Base-by-base conservation (phyloP, 2,113 vertebrate genomes). In the Alouatta palliata region DNA sequence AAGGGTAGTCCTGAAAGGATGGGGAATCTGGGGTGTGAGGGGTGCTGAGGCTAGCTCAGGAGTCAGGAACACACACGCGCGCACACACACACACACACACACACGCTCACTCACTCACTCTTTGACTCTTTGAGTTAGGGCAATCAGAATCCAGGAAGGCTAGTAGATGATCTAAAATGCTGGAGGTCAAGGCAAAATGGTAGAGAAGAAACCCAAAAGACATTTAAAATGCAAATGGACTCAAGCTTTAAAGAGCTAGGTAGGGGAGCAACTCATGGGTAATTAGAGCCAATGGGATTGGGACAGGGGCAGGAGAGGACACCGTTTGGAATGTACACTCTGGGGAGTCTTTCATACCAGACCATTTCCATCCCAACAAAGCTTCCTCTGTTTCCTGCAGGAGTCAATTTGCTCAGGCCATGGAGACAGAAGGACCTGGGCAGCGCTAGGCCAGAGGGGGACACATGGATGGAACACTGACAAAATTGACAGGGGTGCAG, bases 301-400 rank as follows among this genome's bases (percentile, higher is more conserved):
- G n/a, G 64, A 5, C 8, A 7, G 30, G 19, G 45, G 23, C 20
- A 47, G 25, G 47, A 23, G 47, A 61, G 58, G 64, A 8, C 3
- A 1, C 0, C 0, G 0, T 3, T 6, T 23, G 20, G 37, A 45
- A 20, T 5, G 21, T 19, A 1, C 21, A 27, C n/a, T 40, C 25
- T n/a, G 58, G 70, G 45, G 64, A 61, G 2, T 3, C n/a, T 21
- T 58, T 58, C 25, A 7, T 40, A 37, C 47, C 70, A 30, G 58
- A 12, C 14, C 25, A 21, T 30, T n/a, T 43, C 6, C 2, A 12
- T 32, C 8, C 14, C 27, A n/a, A 6, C 0, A 25, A 58, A 83
- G 0, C 3, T 35, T 82, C 73, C n/a, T 76, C 47, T 6, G 14
- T n/a, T n/a, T 66, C 68, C 20, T 20, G 6, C n/a, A 30, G 25